Conservation (phyloP, 2,888 invertebrate species). For the Chorisops tibialis region DNA sequence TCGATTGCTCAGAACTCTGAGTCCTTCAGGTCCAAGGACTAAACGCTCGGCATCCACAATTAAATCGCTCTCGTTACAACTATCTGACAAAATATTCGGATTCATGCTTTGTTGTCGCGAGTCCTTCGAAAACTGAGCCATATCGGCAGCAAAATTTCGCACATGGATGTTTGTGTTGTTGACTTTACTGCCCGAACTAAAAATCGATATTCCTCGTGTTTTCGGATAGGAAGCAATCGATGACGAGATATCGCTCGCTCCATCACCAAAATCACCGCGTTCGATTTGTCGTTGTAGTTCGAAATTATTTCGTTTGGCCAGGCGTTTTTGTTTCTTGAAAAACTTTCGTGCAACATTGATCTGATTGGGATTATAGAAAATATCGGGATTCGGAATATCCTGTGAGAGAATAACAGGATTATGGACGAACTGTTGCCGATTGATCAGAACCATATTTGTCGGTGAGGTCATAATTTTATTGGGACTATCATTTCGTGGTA, state of each 20-base stretch:
- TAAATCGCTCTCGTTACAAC: slow-evolving; percentile 56
- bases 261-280: slow-evolving; percentile 54
- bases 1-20: slow-evolving; percentile 40
- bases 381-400: slow-evolving; percentile 61
- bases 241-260: slow-evolving; percentile 58
- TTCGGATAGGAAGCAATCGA: slow-evolving; percentile 51
- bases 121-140: slow-evolving; percentile 37
- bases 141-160: slow-evolving; percentile 33
- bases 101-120: slow-evolving; percentile 55
- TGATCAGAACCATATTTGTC: slow-evolving; percentile 63
- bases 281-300: slow-evolving; percentile 57
- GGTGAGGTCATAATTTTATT: slow-evolving; percentile 36
- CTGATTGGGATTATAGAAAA: slow-evolving; percentile 91
- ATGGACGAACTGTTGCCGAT: slow-evolving; percentile 69
- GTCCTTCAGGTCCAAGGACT: slow-evolving; percentile 49
- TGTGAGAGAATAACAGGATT: slow-evolving; percentile 55
- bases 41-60: slow-evolving; percentile 44
- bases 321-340: slow-evolving; percentile 79
- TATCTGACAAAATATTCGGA: slow-evolving; percentile 65
- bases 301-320: slow-evolving; percentile 70
- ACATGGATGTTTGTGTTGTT: slow-evolving; percentile 77
- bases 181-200: slow-evolving; percentile 70
- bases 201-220: slow-evolving; percentile 56
- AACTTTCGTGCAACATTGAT: slow-evolving; percentile 91
- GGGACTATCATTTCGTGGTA: slow-evolving; percentile 39